phyloP scores from a whole-genome alignment of 1,140 invertebrate genomes.

The Sesamia nonagrioides region DNA sequence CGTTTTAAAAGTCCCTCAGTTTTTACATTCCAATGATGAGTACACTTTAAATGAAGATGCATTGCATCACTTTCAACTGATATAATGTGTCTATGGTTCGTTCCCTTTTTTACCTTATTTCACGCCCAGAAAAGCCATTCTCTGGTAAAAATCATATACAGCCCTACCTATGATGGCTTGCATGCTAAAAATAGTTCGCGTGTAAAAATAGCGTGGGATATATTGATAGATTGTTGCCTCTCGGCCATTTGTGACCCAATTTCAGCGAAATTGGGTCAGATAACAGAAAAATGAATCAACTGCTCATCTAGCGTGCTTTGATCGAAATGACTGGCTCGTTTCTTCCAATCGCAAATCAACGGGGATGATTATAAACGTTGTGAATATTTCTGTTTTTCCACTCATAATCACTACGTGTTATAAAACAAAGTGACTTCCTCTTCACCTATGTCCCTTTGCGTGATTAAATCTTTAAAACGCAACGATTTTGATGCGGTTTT shows the following conservation, averaged over 20 bases:
- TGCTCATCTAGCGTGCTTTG: slow-evolving; percentile 16
- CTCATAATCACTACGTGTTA: no score
- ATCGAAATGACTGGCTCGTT: neutral
- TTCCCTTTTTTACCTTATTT: no score
- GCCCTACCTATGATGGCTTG: neutral
- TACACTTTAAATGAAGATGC: no score
- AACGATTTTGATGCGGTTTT: no score
- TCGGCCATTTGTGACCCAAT: slow-evolving; percentile 20
- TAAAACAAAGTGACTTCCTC: no score
- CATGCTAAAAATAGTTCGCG: neutral
- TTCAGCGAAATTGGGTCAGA: slow-evolving; percentile 37
- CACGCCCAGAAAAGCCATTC: neutral
- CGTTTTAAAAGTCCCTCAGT: no score
- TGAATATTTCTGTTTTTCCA: slow-evolving; percentile 9
- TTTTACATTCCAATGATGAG: no score
- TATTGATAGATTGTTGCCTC: slow-evolving; percentile 37
- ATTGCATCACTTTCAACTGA: no score
- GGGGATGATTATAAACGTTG: neutral
- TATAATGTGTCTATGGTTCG: no score
- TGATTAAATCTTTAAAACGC: no score
- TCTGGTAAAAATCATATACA: neutral
- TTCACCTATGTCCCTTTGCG: no score
- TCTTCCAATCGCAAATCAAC: neutral
- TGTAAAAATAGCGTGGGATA: slow-evolving; percentile 14
- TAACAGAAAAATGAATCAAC: slow-evolving; percentile 36